Evolutionary conservation across 2,888 invertebrate species (phyloP).

Genomic region (Cephus rjabovi): DNA sequence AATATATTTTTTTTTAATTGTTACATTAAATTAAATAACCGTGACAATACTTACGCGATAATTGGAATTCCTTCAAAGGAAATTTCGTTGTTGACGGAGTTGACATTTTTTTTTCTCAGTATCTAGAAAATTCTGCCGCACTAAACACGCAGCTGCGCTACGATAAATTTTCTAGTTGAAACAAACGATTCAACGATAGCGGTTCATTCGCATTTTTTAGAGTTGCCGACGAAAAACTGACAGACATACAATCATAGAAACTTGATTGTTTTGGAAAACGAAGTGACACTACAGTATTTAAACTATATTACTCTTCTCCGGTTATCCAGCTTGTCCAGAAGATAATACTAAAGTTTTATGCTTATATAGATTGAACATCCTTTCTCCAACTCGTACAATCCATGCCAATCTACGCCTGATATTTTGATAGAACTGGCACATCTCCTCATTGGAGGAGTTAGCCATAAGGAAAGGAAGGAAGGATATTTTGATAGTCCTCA

Average conservation of each 20-base stretch:
- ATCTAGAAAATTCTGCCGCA: background rate
- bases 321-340: no score
- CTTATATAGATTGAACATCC: no score
- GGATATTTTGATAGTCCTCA: no score
- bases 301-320: background rate
- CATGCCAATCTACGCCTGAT: no score
- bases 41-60: slow-evolving; percentile 23
- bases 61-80: slow-evolving; percentile 22
- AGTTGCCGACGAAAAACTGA: background rate
- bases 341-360: no score
- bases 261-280: background rate
- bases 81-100: background rate
- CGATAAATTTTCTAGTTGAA: background rate
- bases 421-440: no score
- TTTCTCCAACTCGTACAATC: no score
- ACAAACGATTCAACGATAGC: background rate
- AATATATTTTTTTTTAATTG: slow-evolving; percentile 7
- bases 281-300: background rate
- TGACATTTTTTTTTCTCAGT: background rate
- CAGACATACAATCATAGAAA: background rate
- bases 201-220: background rate
- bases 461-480: no score
- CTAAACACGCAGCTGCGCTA: background rate
- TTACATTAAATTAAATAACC: background rate
- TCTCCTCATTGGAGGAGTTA: no score